A percentile compares a stretch with the other conserved stretches of the same genome.
phyloP scores from a whole-genome alignment of 2,797 vertebrate genomes.

The Babyrousa celebensis region DNA sequence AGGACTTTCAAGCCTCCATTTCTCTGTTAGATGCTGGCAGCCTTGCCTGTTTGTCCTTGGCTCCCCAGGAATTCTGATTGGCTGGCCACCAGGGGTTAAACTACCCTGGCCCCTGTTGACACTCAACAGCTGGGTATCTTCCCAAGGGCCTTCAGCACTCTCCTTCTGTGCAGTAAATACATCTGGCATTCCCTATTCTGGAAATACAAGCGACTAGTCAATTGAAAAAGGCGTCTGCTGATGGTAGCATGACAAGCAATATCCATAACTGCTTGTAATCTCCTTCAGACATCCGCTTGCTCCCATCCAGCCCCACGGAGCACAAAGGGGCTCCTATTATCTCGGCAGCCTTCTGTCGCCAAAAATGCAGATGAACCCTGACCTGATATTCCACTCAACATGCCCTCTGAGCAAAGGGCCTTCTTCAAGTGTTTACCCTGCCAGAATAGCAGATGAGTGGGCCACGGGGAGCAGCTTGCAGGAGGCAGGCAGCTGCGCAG shows the following conservation, averaged over 20 bases:
- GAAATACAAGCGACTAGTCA: constrained; percentile 72
- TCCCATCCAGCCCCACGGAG: constrained; percentile 82
- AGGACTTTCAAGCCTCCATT: constrained; percentile 26
- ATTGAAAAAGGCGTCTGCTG: constrained; percentile 83
- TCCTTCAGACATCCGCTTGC: constrained; percentile 78
- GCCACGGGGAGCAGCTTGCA: fast-evolving
- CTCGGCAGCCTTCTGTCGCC: constrained; percentile 82
- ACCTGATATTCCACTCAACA: constrained; percentile 72
- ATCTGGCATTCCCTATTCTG: constrained; percentile 68
- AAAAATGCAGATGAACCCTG: constrained; percentile 81
- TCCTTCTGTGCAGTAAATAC: constrained; percentile 17
- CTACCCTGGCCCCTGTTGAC: not conserved
- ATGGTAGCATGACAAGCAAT: constrained; percentile 88
- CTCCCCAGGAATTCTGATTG: constrained; percentile 28
- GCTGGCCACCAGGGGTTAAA: constrained; percentile 55
- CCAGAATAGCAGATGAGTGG: not conserved
- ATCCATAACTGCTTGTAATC: constrained; percentile 87
- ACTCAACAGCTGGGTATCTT: constrained; percentile 72
- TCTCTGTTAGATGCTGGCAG: not conserved
- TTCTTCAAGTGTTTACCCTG: constrained; percentile 65
- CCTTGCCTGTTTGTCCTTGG: constrained; percentile 4
- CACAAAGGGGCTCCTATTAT: constrained; percentile 85
- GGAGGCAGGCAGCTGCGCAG: not conserved
- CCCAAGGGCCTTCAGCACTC: constrained; percentile 33
- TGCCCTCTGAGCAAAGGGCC: constrained; percentile 61